Evolutionary conservation across 2,888 invertebrate genomes (phyloP), one percentile per base, ranked within the genome.

Genomic region (Orthosia incerta): DNA sequence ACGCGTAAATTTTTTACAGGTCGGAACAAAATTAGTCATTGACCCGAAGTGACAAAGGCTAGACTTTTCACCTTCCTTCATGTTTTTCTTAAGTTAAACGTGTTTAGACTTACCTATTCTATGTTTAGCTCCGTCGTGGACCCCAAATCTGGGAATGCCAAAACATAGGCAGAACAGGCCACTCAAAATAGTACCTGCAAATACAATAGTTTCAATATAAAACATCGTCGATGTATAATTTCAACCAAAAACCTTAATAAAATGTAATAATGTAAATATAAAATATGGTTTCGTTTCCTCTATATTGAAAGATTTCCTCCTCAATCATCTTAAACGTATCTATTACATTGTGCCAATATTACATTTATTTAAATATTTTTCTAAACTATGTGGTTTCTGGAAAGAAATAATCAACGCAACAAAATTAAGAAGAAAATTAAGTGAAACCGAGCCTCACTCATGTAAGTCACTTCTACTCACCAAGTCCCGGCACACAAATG

Each of bases 81-180:
- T 23, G 16, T 31, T 57, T n/a, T 12, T 4, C 16, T 16, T 4
- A 15, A 39, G n/a, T 66, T 31, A 13, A 11, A 51, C 2, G 15
- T 26, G 39, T 1, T 13, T 15, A 57, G 16, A 74, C 90, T 91
- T 65, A 96, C 98, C 98, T 86, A 98, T 96, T 80, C 98, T 97
- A 63, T 98, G 97, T 88, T 97, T 98, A 18, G 97, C 97, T 80
- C 98, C 97, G 88, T 99, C 98, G 86, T 98, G 97, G 64, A 98
- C 97, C 0, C 98, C 98, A 89, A 99, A 98, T 84, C 99, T 96
- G 18, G 99, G 98, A 89, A 98, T 98, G 12, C 99, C 99, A 87
- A 98, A 97, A 94, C 99, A 99, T 64, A 99, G 92, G 88, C 98
- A 99, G 90, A 98, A 98, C 85, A 99, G 91, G 0, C 99, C 99